phyloP scores from a whole-genome alignment of 1,140 invertebrate species.

The Leptinotarsa lineolata region DNA sequence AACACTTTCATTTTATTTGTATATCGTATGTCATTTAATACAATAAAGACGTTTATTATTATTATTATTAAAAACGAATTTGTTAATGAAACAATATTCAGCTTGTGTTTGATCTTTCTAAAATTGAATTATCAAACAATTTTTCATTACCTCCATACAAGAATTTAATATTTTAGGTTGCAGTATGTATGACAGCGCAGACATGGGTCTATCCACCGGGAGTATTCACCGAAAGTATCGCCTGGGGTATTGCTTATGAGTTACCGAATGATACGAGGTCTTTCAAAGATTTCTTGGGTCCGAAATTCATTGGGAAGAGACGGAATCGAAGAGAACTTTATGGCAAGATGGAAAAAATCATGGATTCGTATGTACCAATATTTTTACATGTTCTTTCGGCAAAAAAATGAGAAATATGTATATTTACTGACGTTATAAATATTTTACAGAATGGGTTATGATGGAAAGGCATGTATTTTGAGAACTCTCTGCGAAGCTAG shows the following conservation, averaged over 20 bases:
- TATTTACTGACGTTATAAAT: not conserved
- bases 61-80: no score
- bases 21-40: no score
- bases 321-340: slow-evolving; percentile 66
- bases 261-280: slow-evolving; percentile 69
- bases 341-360: slow-evolving; percentile 68
- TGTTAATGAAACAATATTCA: no score
- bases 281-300: slow-evolving; percentile 54
- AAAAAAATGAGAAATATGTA: not conserved
- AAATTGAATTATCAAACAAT: not conserved
- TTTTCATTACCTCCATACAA: no score
- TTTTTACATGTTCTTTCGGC: not conserved
- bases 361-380: slow-evolving; percentile 66
- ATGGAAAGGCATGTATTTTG: slow-evolving; percentile 60
- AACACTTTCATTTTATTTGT: no score
- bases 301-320: slow-evolving; percentile 53
- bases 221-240: slow-evolving; percentile 70
- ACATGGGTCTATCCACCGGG: slow-evolving; percentile 54
- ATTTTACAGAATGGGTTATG: slow-evolving; percentile 44
- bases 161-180: slow-evolving; percentile 30
- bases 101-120: not conserved
- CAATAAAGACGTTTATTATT: no score
- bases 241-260: slow-evolving; percentile 79
- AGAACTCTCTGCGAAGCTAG: slow-evolving; percentile 60
- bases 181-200: slow-evolving; percentile 40